Evolutionary conservation across 2,113 vertebrate species (phyloP), one percentile per base, ranked within the genome.

Genomic region (Perca flavescens): DNA sequence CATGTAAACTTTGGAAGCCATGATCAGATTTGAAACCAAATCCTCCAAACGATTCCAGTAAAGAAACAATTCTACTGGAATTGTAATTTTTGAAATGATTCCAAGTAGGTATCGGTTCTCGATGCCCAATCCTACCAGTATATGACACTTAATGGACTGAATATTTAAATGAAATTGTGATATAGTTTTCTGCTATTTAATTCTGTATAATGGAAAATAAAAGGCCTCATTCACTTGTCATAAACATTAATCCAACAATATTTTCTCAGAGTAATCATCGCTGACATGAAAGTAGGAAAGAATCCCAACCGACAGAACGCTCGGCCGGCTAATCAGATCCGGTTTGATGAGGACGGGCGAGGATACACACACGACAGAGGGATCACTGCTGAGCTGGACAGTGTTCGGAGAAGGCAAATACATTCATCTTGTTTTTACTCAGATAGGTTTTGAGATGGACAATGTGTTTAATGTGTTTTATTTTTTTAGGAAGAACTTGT

Each of bases 261-360:
- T 82, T 67, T 93, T 93, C 83, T 92, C 88, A 96, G 97, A 77
- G 90, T 90, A 0, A 93, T 99, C 74, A 95, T 99, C 74, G 93
- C 96, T 57, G 91, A 97, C 87, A 98, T 99, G 97, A 96, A 96
- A 73, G 83, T 99, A 50, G 92, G 93, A 60, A 96, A 17, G 60
- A 91, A 82, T 0, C 0, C 86, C 4, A 74, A 31, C 10, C 90
- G 91, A 70, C 62, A 79, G 34, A 77, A 25, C 0, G 17, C 13
- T 1, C 73, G 69, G 22, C 14, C 93, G 3, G 66, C 91, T 0
- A 74, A 86, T 92, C 95, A 93, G 82, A 96, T 98, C 80, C 76
- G 69, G 0, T 94, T 95, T 88, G 97, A 97, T 54, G 97, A 97
- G 0, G 96, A 98, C 61, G 96, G 86, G 2, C 68, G 16, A 61